phyloP scores from a whole-genome alignment of 2,888 invertebrate genomes.

The Diaperis boleti region DNA sequence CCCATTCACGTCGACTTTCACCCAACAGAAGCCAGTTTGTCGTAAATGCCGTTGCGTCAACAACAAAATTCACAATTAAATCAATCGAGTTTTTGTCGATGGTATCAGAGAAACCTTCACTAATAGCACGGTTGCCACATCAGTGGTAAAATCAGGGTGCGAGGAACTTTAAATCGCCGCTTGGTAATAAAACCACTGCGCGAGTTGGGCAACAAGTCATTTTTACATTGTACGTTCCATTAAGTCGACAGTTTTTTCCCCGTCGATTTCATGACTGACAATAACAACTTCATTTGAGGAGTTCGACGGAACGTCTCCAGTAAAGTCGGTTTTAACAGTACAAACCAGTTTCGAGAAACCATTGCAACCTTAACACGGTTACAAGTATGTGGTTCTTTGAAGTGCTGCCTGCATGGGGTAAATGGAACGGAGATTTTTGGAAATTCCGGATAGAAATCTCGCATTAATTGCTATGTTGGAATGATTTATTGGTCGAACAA shows the following conservation, averaged over 20 bases:
- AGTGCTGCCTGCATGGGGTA: slow-evolving; percentile 1
- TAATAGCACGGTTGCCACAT: slow-evolving; percentile 9
- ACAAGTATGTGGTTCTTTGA: slow-evolving; percentile 1
- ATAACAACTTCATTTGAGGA: too few species aligned
- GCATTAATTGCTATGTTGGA: not conserved
- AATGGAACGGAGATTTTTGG: slow-evolving; percentile 7
- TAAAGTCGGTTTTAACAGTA: slow-evolving; percentile 36
- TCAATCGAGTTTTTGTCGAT: slow-evolving; percentile 24
- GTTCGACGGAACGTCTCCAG: slow-evolving; percentile 29
- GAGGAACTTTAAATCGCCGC: slow-evolving; percentile 13
- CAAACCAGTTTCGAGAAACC: slow-evolving; percentile 28
- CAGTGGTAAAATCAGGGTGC: slow-evolving; percentile 24
- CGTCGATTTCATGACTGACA: slow-evolving; percentile 21
- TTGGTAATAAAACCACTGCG: slow-evolving; percentile 7
- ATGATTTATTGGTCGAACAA: not conserved
- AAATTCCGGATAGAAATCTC: slow-evolving; percentile 2
- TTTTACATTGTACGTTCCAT: slow-evolving; percentile 32
- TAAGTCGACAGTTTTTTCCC: slow-evolving; percentile 23
- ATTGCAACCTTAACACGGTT: slow-evolving; percentile 35
- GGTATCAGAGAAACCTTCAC: slow-evolving; percentile 14
- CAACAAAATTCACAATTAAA: slow-evolving; percentile 25
- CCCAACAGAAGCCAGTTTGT: slow-evolving; percentile 28
- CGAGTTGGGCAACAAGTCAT: slow-evolving; percentile 20
- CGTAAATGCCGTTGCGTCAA: slow-evolving; percentile 33
- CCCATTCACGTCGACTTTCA: slow-evolving; percentile 31